These are phyloP conservation scores for Polypterus senegalus DNA, from an alignment of 2,113 vertebrate species.

Conservation along the genomic window DNA sequence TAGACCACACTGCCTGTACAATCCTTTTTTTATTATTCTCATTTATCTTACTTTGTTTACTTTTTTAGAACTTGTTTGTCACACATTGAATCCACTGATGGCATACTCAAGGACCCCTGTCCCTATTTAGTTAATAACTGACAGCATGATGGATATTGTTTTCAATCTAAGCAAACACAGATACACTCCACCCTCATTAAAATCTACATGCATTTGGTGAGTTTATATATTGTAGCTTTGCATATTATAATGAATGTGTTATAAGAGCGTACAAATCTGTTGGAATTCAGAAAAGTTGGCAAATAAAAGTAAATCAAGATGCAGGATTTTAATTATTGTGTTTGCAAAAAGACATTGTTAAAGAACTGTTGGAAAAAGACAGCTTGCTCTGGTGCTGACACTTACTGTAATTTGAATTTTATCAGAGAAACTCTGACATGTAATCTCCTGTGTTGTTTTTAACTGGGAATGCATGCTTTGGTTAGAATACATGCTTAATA, in stretches of 20 bases:
- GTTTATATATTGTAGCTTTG: background rate
- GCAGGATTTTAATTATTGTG: background rate
- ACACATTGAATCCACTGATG: background rate
- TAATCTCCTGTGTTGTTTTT: no score
- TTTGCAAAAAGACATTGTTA: background rate
- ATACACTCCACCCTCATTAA: background rate
- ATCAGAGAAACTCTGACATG: no score
- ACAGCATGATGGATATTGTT: slow-evolving; percentile 1
- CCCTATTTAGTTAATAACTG: background rate
- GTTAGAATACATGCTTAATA: no score
- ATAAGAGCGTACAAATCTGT: background rate
- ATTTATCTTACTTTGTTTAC: no score
- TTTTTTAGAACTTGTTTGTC: background rate
- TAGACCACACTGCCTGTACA: no score
- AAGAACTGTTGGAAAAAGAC: no score
- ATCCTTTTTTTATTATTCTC: no score
- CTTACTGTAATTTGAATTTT: no score
- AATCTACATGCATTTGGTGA: background rate
- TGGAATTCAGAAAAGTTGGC: background rate
- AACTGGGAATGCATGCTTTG: no score
- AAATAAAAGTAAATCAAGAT: background rate
- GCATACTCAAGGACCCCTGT: background rate
- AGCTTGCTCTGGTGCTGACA: no score
- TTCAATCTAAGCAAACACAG: background rate
- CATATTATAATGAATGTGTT: slow-evolving; percentile 1